Evolutionary conservation across 2,888 invertebrate species (phyloP).

Genomic region (Actias luna): DNA sequence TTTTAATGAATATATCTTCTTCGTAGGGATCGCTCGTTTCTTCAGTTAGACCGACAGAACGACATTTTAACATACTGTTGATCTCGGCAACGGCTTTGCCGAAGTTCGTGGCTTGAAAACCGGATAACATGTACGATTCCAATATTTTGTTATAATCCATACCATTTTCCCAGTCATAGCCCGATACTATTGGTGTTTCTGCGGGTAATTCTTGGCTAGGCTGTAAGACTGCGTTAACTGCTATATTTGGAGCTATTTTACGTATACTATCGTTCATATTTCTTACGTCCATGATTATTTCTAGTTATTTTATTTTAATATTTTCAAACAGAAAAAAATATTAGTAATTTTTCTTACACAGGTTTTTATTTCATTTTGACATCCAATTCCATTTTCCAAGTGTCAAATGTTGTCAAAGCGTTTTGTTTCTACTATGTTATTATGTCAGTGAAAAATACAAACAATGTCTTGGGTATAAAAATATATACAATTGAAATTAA

Average conservation of each 20-base stretch:
- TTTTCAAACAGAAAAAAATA: not conserved
- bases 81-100: conserved; percentile 95
- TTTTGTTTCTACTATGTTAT: not conserved
- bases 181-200: conserved; percentile 86
- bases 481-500: too few species aligned
- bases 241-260: conserved; percentile 70
- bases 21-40: conserved; percentile 86
- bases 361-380: not conserved
- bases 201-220: conserved; percentile 85
- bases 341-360: not conserved
- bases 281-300: conserved; percentile 50
- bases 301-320: conserved; percentile 20
- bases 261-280: conserved; percentile 46
- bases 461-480: too few species aligned
- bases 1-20: conserved; percentile 89
- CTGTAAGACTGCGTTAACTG: conserved; percentile 87
- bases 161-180: conserved; percentile 97
- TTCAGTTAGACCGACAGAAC: conserved; percentile 85
- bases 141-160: conserved; percentile 93
- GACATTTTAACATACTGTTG: conserved; percentile 92
- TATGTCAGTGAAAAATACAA: not conserved
- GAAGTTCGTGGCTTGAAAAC: conserved; percentile 99
- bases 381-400: not conserved
- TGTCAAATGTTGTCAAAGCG: not conserved
- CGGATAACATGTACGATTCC: conserved; percentile 89